These are phyloP conservation scores for Hirundo rustica DNA, from an alignment of 2,797 vertebrate genomes.

Conservation along the genomic window DNA sequence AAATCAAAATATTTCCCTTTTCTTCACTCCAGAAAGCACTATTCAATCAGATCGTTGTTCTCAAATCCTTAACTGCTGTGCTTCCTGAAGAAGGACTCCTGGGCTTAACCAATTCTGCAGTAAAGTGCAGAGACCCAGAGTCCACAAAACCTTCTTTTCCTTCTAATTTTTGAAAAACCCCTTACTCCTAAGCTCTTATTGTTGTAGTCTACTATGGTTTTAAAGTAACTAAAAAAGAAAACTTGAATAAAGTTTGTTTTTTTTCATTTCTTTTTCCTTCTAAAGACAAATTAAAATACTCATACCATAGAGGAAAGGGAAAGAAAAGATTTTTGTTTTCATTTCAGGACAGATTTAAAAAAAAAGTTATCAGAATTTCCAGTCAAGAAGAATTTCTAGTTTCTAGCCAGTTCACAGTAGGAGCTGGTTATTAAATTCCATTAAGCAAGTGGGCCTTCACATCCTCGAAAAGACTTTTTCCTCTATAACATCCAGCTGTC, in stretches of 20 bases:
- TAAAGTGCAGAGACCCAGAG: background rate
- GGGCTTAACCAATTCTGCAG: background rate
- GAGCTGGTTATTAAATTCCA: background rate
- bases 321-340: background rate
- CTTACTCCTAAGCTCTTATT: background rate
- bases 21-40: background rate
- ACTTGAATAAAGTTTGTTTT: background rate
- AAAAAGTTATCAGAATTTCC: background rate
- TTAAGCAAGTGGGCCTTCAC: background rate
- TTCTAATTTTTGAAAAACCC: background rate
- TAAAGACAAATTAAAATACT: background rate
- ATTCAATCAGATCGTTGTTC: background rate
- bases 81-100: background rate
- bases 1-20: background rate
- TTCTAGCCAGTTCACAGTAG: background rate
- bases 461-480: background rate
- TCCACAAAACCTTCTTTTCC: background rate
- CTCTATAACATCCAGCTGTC: background rate
- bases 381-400: background rate
- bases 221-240: background rate
- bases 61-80: background rate
- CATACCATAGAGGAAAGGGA: background rate
- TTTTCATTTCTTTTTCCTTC: rapidly evolving
- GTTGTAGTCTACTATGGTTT: background rate
- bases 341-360: background rate